Conservation (phyloP, 2,888 invertebrate genomes). For the Bimastos eiseni region DNA sequence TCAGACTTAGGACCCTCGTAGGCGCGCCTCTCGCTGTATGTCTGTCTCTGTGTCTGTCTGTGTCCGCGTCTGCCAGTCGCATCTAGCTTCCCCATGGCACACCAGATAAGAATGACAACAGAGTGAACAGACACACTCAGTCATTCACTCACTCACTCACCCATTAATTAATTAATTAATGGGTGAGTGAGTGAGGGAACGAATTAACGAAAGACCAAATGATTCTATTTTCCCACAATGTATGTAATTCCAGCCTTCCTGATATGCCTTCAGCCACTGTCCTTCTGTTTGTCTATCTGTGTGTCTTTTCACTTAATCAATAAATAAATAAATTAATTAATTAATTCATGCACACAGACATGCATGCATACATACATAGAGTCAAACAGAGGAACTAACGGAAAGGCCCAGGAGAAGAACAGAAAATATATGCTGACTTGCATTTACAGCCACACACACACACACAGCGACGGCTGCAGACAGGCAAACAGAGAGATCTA, state of each 20-base stretch:
- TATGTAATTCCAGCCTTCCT: too few relatives aligned
- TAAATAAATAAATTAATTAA: too few relatives aligned
- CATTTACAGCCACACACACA: too few relatives aligned
- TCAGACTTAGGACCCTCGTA: conserved; percentile 8
- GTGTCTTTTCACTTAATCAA: background rate
- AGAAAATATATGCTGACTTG: too few relatives aligned
- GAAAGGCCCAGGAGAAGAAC: background rate
- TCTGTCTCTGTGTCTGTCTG: background rate
- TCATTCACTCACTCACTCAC: background rate
- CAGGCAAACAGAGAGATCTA: background rate
- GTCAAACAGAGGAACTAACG: background rate
- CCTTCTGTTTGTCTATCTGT: too few relatives aligned
- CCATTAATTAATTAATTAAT: conserved; percentile 13
- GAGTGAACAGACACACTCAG: background rate
- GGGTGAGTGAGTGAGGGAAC: too few relatives aligned
- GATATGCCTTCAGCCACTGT: too few relatives aligned
- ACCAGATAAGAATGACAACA: background rate
- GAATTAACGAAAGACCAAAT: too few relatives aligned
- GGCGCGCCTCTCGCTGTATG: background rate
- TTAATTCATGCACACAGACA: background rate
- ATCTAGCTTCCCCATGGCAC: background rate
- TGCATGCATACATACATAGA: conserved; percentile 24
- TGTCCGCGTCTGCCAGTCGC: conserved; percentile 3
- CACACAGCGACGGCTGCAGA: background rate
- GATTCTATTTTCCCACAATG: too few relatives aligned